Conservation (phyloP, 2,797 vertebrate species). For the Takifugu rubripes region DNA sequence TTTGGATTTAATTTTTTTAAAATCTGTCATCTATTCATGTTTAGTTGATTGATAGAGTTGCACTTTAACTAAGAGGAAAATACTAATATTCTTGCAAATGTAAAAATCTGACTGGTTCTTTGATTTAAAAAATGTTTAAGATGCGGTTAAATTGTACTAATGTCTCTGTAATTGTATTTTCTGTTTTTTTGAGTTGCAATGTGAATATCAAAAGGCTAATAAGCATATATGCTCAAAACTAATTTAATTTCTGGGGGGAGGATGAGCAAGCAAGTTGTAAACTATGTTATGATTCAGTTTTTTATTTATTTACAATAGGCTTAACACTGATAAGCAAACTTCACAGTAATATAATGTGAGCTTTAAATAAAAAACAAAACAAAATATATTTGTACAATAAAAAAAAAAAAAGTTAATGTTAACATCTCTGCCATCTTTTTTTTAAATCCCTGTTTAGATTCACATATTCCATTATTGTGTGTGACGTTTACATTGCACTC, state of each 20-base stretch:
- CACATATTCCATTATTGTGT: constrained; percentile 74
- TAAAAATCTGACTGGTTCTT: too few relatives aligned
- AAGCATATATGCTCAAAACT: neutral
- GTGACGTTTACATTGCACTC: constrained; percentile 81
- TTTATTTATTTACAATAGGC: constrained; percentile 89
- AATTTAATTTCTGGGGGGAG: neutral
- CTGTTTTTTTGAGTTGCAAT: too few relatives aligned
- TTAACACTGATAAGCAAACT: constrained; percentile 97
- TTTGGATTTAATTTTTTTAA: too few relatives aligned
- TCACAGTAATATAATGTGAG: constrained; percentile 99
- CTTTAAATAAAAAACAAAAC: constrained; percentile 95
- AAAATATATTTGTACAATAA: constrained; percentile 88
- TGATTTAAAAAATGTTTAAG: too few relatives aligned
- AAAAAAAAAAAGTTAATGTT: constrained; percentile 81
- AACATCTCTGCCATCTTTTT: constrained; percentile 75
- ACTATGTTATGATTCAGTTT: constrained; percentile 58
- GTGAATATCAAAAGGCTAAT: too few relatives aligned
- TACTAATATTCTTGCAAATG: too few relatives aligned
- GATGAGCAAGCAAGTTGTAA: constrained; percentile 15
- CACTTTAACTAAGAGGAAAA: too few relatives aligned
- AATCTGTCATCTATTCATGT: too few relatives aligned
- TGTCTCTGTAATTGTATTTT: too few relatives aligned
- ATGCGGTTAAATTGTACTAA: too few relatives aligned
- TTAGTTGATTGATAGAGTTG: too few relatives aligned
- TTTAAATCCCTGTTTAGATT: constrained; percentile 76